Evolutionary conservation across 1,140 invertebrate genomes (phyloP).

Genomic region (Pseudomyrmex pallidus): DNA sequence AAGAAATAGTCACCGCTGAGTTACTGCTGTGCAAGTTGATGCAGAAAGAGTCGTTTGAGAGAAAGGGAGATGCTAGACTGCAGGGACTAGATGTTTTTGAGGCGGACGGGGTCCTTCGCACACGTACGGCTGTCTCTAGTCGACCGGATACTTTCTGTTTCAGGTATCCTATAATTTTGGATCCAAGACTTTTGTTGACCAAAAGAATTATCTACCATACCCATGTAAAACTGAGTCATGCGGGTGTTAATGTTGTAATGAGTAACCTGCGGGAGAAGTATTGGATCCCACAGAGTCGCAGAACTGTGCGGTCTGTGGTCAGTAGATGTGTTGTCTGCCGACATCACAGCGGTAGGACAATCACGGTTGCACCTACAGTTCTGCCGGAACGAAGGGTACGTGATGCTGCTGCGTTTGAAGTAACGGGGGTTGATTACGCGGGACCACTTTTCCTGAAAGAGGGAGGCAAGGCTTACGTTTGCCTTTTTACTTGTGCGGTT

Average conservation of each 20-base stretch:
- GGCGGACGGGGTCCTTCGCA: neutral
- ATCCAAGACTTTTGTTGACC: neutral
- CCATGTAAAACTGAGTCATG: neutral
- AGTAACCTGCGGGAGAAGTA: conserved; percentile 27
- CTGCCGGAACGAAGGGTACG: conserved; percentile 64
- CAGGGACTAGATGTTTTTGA: neutral
- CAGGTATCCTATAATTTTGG: conserved; percentile 26
- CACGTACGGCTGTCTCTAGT: neutral
- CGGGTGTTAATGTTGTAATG: neutral
- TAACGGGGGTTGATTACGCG: conserved; percentile 70
- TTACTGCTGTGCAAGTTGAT: neutral
- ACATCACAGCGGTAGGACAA: neutral
- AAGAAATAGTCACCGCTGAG: neutral
- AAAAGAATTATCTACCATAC: neutral
- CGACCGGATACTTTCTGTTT: conserved; percentile 57
- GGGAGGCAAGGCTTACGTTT: conserved; percentile 67
- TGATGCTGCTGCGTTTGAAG: conserved; percentile 65
- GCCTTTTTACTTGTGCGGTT: conserved; percentile 72
- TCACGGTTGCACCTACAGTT: neutral
- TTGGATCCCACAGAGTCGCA: conserved; percentile 12
- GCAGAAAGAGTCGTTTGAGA: neutral
- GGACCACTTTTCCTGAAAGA: conserved; percentile 64
- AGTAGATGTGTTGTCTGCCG: neutral
- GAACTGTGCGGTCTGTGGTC: neutral
- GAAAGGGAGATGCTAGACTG: conserved; percentile 10